These are phyloP conservation scores for Lerista edwardsae DNA, from an alignment of 2,797 vertebrate species.

Conservation along the genomic window DNA sequence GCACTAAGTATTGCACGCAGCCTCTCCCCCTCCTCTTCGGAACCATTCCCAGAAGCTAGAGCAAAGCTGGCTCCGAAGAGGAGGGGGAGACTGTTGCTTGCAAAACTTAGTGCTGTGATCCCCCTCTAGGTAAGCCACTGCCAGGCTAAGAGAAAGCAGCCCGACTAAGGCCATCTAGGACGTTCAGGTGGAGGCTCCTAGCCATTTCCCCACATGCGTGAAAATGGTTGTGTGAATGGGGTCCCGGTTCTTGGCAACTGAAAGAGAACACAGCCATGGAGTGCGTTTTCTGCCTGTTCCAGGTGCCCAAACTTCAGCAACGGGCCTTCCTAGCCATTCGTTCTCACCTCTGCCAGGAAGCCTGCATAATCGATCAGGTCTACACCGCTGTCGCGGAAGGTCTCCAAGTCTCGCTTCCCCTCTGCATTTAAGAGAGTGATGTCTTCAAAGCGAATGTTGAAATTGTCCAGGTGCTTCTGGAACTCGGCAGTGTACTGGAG, in stretches of 20 bases:
- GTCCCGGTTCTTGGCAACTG: background rate
- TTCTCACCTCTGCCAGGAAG: constrained; percentile 75
- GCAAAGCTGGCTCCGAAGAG: too few species aligned
- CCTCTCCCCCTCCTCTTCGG: too few species aligned
- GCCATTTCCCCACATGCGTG: background rate
- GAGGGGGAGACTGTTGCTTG: too few species aligned
- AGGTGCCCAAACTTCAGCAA: too few species aligned
- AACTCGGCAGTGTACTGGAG: constrained; percentile 68
- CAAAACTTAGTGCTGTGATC: too few species aligned
- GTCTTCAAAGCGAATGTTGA: constrained; percentile 37
- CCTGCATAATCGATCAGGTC: constrained; percentile 58
- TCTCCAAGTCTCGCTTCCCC: constrained; percentile 69
- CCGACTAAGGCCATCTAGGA: background rate
- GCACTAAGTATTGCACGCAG: too few species aligned
- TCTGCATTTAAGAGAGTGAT: constrained; percentile 70
- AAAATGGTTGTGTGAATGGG: too few species aligned
- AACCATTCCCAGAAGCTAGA: too few species aligned
- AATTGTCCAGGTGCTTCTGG: constrained; percentile 55
- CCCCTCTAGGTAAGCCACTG: too few species aligned
- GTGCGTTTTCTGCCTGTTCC: too few species aligned
- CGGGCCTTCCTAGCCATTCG: accelerated
- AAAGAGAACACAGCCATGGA: too few species aligned
- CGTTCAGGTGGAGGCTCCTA: background rate
- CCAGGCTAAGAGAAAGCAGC: background rate
- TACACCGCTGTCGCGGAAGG: constrained; percentile 66